Evolutionary conservation across 2,888 invertebrate species (phyloP).

Genomic region (Troides aeacus): DNA sequence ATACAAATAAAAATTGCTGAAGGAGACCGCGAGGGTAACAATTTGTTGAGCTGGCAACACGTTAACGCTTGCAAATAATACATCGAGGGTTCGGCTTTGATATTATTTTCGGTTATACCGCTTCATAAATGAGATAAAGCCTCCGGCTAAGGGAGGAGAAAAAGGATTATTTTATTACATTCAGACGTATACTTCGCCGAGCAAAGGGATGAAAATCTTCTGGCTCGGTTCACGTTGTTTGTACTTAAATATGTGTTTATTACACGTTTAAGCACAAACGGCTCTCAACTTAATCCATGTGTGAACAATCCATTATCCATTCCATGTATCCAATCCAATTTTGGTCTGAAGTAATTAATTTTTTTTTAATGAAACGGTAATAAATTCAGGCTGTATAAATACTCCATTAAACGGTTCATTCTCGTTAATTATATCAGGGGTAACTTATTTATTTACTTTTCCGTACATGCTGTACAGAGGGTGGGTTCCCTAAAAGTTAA

Average conservation of each 20-base stretch:
- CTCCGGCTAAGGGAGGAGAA: constrained; percentile 33
- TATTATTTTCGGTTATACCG: constrained; percentile 44
- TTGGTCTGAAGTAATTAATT: too few relatives aligned
- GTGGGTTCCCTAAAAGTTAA: too few relatives aligned
- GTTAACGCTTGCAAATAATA: constrained; percentile 36
- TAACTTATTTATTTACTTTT: too few relatives aligned
- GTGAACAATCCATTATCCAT: not conserved
- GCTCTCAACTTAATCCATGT: not conserved
- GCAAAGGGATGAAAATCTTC: constrained; percentile 31
- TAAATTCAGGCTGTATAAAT: too few relatives aligned
- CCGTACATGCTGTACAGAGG: too few relatives aligned
- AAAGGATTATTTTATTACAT: constrained; percentile 52
- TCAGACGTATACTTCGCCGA: constrained; percentile 41
- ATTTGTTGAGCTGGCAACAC: constrained; percentile 27
- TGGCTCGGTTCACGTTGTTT: too few relatives aligned
- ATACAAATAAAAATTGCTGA: constrained; percentile 22
- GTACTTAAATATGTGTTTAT: constrained; percentile 27
- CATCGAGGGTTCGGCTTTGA: constrained; percentile 39
- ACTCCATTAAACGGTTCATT: too few relatives aligned
- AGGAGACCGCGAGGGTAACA: constrained; percentile 10
- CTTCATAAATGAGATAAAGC: constrained; percentile 45
- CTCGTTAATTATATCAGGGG: too few relatives aligned
- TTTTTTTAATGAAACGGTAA: too few relatives aligned
- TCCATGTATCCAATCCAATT: too few relatives aligned
- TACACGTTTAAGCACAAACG: constrained; percentile 6